These are phyloP conservation scores for Salvator merianae DNA, from an alignment of 2,113 vertebrate species.

Conservation along the genomic window DNA sequence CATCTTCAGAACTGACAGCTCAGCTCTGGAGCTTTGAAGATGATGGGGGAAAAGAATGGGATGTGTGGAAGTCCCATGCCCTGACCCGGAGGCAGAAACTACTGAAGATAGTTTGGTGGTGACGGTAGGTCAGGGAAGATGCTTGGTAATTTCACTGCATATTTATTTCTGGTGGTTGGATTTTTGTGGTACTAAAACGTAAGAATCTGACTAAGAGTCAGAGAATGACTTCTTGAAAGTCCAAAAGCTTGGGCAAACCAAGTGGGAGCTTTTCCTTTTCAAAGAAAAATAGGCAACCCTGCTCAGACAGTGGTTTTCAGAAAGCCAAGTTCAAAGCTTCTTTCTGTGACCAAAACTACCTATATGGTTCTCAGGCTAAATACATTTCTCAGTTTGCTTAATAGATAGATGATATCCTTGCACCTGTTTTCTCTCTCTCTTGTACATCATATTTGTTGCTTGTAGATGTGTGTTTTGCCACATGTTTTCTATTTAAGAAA, in stretches of 20 bases:
- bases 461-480: neutral
- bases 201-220: neutral
- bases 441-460: neutral
- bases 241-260: neutral
- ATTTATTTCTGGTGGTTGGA: neutral
- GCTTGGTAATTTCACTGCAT: neutral
- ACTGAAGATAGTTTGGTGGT: too few species aligned
- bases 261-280: neutral
- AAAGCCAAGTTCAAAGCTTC: neutral
- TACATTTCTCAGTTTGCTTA: neutral
- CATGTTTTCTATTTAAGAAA: neutral
- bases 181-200: too few species aligned
- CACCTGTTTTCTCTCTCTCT: neutral
- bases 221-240: too few species aligned
- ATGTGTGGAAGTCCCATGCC: too few species aligned
- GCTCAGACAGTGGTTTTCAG: neutral
- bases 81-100: too few species aligned
- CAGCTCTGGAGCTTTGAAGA: too few species aligned
- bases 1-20: too few species aligned
- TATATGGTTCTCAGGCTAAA: neutral
- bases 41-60: neutral
- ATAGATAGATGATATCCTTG: neutral
- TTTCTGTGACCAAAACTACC: neutral
- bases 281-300: neutral
- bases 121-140: too few species aligned